A percentile compares a stretch with the other conserved stretches of the same genome.
Evolutionary conservation across 2,113 vertebrate species (phyloP).

Genomic region (Onychostoma macrolepis): DNA sequence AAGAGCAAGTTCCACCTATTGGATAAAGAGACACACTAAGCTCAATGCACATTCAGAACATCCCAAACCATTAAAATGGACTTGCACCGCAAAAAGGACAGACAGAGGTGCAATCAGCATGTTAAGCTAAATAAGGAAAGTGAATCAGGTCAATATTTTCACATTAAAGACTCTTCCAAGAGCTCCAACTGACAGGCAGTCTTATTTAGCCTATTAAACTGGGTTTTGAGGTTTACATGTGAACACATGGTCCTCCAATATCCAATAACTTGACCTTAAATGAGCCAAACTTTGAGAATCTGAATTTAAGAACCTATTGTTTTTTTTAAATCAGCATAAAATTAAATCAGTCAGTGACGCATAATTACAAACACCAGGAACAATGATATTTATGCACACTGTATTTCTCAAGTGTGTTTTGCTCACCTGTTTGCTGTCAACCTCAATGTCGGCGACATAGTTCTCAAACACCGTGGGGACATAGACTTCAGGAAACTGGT

Average conservation of each 20-base stretch:
- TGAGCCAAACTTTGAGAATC: not conserved
- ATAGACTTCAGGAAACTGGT: slow-evolving; percentile 98
- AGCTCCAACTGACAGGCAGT: slow-evolving; percentile 53
- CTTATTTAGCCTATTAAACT: slow-evolving; percentile 22
- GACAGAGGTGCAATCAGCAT: not conserved
- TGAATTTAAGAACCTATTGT: not conserved
- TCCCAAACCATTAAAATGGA: not conserved
- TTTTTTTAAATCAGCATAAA: not conserved
- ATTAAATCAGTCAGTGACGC: not conserved
- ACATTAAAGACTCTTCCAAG: slow-evolving; percentile 53
- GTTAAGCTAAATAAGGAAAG: slow-evolving; percentile 53
- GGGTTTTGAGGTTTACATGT: slow-evolving; percentile 39
- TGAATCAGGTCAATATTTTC: slow-evolving; percentile 49
- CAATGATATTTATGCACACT: not conserved
- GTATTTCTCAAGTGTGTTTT: not conserved
- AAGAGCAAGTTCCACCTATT: slow-evolving; percentile 80
- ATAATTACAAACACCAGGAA: not conserved
- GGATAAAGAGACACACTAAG: slow-evolving; percentile 26
- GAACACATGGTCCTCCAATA: not conserved
- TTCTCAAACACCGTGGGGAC: slow-evolving; percentile 99
- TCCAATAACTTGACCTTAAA: not conserved
- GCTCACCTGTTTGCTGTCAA: slow-evolving; percentile 95
- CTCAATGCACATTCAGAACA: not conserved
- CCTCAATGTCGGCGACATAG: slow-evolving; percentile 98
- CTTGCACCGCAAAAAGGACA: not conserved